Evolutionary conservation across 2,113 vertebrate species (phyloP), one percentile per base, ranked within the genome.

Genomic region (Prunella himalayana): DNA sequence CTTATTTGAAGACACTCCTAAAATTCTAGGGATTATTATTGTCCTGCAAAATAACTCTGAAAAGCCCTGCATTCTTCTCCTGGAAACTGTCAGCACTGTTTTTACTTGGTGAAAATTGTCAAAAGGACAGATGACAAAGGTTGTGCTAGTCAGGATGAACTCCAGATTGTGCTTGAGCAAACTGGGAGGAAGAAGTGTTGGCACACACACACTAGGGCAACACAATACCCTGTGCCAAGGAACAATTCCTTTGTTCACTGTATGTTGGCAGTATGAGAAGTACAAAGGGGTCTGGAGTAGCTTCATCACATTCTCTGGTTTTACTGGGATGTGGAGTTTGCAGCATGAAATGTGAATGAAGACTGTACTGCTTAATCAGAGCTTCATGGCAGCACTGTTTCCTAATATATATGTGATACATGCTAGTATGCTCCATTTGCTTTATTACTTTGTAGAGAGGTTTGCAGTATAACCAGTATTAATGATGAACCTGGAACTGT

Each of bases 251-350:
- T 96, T 63, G 31, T 72, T 86, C 53, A 3, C 65, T 92, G 64
- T 35, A 42, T 44, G 25, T 87, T 42, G 24, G 71, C 45, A 80
- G 28, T 35, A 42, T 71, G 70, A 61, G 37, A 84, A 61, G 77
- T 93, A 92, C 90, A 96, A 88, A 95, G 82, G 44, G 28, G 33
- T 68, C 66, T 51, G 35, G 81, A 51, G 35, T 39, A 54, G 66
- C 91, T 95, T 96, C 51, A 60, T 92, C 71, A 59, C 50, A 21
- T 95, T 94, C 47, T 41, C 78, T 84, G 16, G 31, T 87, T 95
- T 93, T 86, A 21, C 41, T 91, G 82, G 50, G 53, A 68, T 42
- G 8, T 77, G 45, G 2, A 2, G 3, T 61, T 94, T 72, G 30
- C 79, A 92, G 57, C n/a, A 39, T 28, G 73, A 92, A 41, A 65